These are phyloP conservation scores for Seriola aureovittata DNA, from an alignment of 2,113 vertebrate genomes.

Conservation along the genomic window DNA sequence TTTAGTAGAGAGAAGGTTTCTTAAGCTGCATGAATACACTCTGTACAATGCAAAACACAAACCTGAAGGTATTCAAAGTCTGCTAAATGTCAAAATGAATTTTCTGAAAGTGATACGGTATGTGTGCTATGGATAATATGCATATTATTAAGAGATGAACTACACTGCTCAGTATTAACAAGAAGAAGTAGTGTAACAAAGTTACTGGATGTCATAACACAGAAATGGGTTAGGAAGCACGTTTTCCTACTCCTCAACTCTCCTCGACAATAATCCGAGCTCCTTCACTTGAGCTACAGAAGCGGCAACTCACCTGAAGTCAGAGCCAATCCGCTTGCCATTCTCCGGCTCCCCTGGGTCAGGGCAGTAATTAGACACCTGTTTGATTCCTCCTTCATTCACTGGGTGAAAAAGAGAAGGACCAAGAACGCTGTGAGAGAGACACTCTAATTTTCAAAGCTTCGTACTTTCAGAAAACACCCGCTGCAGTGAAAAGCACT, in stretches of 20 bases:
- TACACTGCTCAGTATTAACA: not conserved
- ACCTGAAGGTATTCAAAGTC: not conserved
- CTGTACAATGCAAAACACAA: not conserved
- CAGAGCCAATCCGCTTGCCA: constrained; percentile 93
- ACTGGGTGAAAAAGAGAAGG: constrained; percentile 82
- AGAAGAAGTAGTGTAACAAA: not conserved
- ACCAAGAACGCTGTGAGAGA: constrained; percentile 49
- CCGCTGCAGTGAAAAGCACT: constrained; percentile 33
- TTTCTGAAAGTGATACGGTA: not conserved
- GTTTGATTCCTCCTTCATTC: constrained; percentile 98
- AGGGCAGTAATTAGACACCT: constrained; percentile 97
- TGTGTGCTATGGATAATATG: not conserved
- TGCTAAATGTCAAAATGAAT: constrained; percentile 1
- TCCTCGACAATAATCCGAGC: not conserved
- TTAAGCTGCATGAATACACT: not conserved
- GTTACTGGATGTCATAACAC: not conserved
- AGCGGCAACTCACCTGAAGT: constrained; percentile 91
- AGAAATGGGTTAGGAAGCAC: not conserved
- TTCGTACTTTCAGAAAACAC: constrained; percentile 40
- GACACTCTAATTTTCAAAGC: constrained; percentile 47
- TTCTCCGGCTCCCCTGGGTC: constrained; percentile 99
- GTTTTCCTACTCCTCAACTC: not conserved
- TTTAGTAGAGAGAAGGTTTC: not conserved
- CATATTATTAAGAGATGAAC: not conserved
- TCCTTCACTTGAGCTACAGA: constrained; percentile 16